Conservation (phyloP, 1,140 invertebrate species). For the Bilobella aurantiaca region DNA sequence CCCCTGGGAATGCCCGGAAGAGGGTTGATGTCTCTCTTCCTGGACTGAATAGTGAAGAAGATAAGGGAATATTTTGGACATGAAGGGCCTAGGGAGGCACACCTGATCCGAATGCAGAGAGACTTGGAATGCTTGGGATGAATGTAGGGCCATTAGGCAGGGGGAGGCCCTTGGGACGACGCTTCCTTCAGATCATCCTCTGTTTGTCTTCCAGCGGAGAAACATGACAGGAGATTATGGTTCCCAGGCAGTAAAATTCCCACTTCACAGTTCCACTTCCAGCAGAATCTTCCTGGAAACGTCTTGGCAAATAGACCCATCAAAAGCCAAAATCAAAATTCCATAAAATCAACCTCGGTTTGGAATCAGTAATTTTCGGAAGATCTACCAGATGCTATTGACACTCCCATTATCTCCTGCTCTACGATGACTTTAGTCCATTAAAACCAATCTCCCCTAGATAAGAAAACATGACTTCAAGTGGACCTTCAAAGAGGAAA, state of each 20-base stretch:
- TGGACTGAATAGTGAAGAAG: background rate
- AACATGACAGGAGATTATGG: constrained; percentile 8
- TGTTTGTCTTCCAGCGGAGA: constrained; percentile 5
- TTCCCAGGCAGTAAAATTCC: constrained; percentile 1
- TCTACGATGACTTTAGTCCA: too few species aligned
- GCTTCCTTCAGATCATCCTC: constrained; percentile 5
- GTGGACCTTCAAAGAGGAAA: too few species aligned
- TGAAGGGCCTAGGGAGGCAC: background rate
- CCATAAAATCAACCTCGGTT: background rate
- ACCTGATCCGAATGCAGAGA: constrained; percentile 3
- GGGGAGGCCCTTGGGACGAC: constrained; percentile 7
- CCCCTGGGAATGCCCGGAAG: constrained; percentile 1
- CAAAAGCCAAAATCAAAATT: background rate
- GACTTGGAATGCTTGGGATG: background rate
- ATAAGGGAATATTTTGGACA: constrained; percentile 5
- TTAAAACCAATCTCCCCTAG: background rate
- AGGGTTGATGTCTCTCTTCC: background rate
- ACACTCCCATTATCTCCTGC: background rate
- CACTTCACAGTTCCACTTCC: background rate
- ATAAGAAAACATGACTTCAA: background rate
- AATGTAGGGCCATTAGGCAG: background rate
- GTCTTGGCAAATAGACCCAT: background rate
- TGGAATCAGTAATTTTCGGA: background rate
- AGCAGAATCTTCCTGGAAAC: too few species aligned
- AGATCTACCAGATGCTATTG: constrained; percentile 5